Evolutionary conservation across 2,797 vertebrate species (phyloP).

Genomic region (Anabas testudineus): DNA sequence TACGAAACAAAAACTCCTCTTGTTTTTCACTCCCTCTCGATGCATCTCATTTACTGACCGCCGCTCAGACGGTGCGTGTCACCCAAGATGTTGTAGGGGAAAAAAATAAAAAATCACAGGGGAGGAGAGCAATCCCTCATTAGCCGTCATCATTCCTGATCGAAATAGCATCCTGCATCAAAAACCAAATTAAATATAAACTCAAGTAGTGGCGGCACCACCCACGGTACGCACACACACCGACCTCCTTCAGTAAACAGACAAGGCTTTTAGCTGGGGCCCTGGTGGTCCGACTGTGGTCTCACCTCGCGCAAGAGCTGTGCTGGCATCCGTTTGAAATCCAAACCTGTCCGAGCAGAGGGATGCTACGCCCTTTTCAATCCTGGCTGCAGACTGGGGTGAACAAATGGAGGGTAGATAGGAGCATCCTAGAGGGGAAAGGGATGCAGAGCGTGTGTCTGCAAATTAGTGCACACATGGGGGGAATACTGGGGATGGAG

Average conservation of each 20-base stretch:
- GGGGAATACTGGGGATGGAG: conserved; percentile 17
- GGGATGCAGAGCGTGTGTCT: conserved; percentile 4
- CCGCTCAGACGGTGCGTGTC: conserved; percentile 27
- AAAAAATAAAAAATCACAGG: conserved; percentile 15
- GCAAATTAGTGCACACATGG: conserved; percentile 2
- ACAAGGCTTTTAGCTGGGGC: conserved; percentile 72
- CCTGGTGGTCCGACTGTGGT: conserved; percentile 76
- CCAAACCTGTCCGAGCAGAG: conserved; percentile 70
- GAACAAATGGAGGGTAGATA: conserved; percentile 41
- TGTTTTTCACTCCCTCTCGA: conserved; percentile 40
- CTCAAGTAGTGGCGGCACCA: conserved; percentile 76
- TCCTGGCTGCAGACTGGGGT: conserved; percentile 62
- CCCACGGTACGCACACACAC: conserved; percentile 72
- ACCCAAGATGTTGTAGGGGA: conserved; percentile 3
- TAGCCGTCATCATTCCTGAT: conserved; percentile 64
- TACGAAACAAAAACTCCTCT: conserved; percentile 52
- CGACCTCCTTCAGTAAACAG: conserved; percentile 81
- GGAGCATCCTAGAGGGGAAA: neutral
- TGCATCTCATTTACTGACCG: conserved; percentile 39
- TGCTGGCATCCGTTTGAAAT: conserved; percentile 82
- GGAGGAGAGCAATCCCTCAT: conserved; percentile 41
- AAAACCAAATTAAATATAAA: conserved; percentile 77
- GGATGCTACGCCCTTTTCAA: conserved; percentile 68
- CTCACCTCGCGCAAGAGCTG: conserved; percentile 61
- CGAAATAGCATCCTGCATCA: conserved; percentile 73